Evolutionary conservation across 92 coral and sea anemone species (phyloP), one percentile per base, ranked within the genome.

Genomic region (Siderastrea siderea): DNA sequence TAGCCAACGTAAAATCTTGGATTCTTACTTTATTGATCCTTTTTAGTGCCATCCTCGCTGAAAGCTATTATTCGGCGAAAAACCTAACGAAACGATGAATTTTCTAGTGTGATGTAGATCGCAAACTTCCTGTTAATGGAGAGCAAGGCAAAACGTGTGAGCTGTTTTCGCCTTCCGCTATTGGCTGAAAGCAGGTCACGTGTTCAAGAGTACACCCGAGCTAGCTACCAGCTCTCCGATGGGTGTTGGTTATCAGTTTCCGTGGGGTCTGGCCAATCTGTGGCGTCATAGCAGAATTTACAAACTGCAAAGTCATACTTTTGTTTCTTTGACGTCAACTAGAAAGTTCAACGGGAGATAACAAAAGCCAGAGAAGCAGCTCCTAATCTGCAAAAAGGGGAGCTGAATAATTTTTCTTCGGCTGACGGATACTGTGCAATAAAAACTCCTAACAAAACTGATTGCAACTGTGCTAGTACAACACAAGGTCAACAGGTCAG

Each of bases 1-100:
- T 49, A 79, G 55, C 48, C 48, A 59, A 85, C 71, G 54, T 60
- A 72, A 83, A 53, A 81, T 69, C 76, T 83, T 68, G 15, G 62
- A 84, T 79, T 68, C 94, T 91, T 95, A 98, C 99, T 95, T 98
- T 98, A 90, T 98, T 92, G 88, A 98, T 98, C 91, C 99, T 89
- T 95, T 98, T 98, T 79, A 98, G 92, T 60, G 99, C 99, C 99
- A 98, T 98, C 74, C 79, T 83, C 79, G 80, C 53, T 80, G 68
- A 43, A 86, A 45, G 80, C 83, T 81, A 86, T 80, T 86, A 61
- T 75, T 47, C 76, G 62, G 90, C 57, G 68, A 75, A 86, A 72
- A 84, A 78, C 81, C 70, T 84, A 80, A 82, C 79, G 86, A 95
- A 88, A 90, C 67, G 73, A 78, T 90, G 82, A 91, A 90, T 85